These are phyloP conservation scores for Salvelinus fontinalis DNA, from an alignment of 2,113 vertebrate species.

Conservation along the genomic window DNA sequence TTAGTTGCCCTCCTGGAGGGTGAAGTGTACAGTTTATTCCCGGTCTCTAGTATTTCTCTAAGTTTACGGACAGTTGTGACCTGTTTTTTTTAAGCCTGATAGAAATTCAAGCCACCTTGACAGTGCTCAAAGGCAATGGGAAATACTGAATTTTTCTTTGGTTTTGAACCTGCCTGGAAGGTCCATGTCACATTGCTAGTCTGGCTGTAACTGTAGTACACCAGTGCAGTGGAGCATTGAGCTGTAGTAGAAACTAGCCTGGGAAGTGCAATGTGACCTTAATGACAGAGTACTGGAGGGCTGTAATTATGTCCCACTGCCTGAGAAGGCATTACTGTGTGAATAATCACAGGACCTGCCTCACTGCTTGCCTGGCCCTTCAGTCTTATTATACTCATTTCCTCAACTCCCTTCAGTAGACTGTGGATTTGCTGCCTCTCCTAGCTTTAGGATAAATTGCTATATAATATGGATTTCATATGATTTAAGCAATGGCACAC, in stretches of 20 bases:
- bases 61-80: background rate
- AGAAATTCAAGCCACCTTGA: background rate
- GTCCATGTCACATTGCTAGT: constrained; percentile 36
- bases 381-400: background rate
- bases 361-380: background rate
- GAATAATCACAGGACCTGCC: background rate
- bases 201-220: constrained; percentile 28
- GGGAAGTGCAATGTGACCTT: constrained; percentile 10
- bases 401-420: background rate
- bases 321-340: constrained; percentile 1
- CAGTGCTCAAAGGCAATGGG: background rate
- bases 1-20: background rate
- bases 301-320: constrained; percentile 22
- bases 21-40: background rate
- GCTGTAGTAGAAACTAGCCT: constrained; percentile 12
- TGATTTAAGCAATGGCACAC: background rate
- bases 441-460: background rate
- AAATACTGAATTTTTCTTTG: background rate
- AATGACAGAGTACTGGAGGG: constrained; percentile 26
- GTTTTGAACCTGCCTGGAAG: background rate
- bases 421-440: background rate
- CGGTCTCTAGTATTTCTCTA: background rate
- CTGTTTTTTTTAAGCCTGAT: background rate
- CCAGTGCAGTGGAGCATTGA: background rate
- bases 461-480: background rate